Evolutionary conservation across 2,113 vertebrate species (phyloP).

Genomic region (Cromileptes altivelis): DNA sequence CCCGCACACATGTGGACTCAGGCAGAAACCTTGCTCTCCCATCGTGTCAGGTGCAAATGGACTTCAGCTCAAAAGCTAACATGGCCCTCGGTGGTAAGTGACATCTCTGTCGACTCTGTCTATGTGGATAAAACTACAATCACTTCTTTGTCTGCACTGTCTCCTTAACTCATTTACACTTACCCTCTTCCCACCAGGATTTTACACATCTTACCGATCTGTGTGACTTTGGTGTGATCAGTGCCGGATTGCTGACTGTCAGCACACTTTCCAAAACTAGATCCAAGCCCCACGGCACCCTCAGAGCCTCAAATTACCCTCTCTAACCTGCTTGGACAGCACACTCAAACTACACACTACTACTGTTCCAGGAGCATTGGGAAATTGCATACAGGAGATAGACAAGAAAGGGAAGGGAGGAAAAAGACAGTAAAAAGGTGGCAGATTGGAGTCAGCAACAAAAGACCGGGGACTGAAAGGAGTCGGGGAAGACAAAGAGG

Average conservation of each 20-base stretch:
- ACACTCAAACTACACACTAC: constrained; percentile 62
- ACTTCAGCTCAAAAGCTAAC: constrained; percentile 59
- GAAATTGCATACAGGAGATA: constrained; percentile 46
- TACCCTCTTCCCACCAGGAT: constrained; percentile 70
- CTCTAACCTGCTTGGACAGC: constrained; percentile 67
- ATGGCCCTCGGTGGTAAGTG: constrained; percentile 54
- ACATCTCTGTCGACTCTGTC: constrained; percentile 70
- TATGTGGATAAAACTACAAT: constrained; percentile 68
- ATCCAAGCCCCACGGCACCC: constrained; percentile 60
- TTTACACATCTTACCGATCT: constrained; percentile 79
- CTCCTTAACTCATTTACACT: constrained; percentile 81
- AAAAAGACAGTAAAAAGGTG: constrained; percentile 42
- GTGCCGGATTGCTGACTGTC: constrained; percentile 79
- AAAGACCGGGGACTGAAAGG: constrained; percentile 56
- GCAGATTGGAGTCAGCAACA: constrained; percentile 76
- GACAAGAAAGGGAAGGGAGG: constrained; percentile 29
- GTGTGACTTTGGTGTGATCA: constrained; percentile 76
- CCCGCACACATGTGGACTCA: constrained; percentile 50
- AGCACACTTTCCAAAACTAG: constrained; percentile 75
- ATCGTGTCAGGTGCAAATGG: constrained; percentile 79
- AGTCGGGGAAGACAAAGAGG: constrained; percentile 47
- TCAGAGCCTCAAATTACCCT: constrained; percentile 78
- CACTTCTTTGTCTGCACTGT: constrained; percentile 53
- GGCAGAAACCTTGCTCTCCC: constrained; percentile 56
- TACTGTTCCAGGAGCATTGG: constrained; percentile 44